Base-by-base conservation (phyloP, 2,797 vertebrate species). In the Cryptoblepharus egeriae region DNA sequence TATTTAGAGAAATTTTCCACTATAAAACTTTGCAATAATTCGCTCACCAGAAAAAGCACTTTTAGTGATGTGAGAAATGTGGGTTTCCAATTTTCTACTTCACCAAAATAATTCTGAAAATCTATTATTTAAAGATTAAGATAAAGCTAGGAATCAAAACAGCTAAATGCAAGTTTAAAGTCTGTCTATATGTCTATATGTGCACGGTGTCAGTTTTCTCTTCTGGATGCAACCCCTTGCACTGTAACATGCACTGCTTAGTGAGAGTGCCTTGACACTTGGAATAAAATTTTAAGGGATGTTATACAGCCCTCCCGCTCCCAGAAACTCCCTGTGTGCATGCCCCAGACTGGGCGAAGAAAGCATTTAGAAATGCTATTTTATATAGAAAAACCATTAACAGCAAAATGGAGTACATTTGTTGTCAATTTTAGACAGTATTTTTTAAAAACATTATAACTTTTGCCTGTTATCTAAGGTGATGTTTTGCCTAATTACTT, bases 21-120 rank as follows among this genome's bases (percentile, higher is more conserved):
- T 83, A 69, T 18, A 87, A 88, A 92, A 92, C 92, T 93, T 93
- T 92, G 87, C 88, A 94, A 90, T 89, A 88, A 79, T 95, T 93
- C 93, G 74, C 88, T 94, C 82, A 82, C 84, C 92, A 92, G 90
- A 92, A 93, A 93, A 93, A 93, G 93, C 89, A 90, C 88, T 94
- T 94, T 92, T 95, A n/a, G 94, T 89, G 93, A 91, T 88, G 65
- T 84, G 58, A 84, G n/a, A 85, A 90, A 85, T 35, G 4, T 79
- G 79, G 0, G 52, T 58, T 77, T 78, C 89, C 79, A 73, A 39
- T n/a, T 91, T 15, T 74, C 32, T 77, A 73, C 82, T 16, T 91
- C 85, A 52, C 87, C 55, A 72, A 37, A 83, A 85, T 45, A 32
- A 0, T 79, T 1, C 45, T 45, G 75, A n/a, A 79, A 87, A 74